A percentile compares a stretch with the other conserved stretches of the same genome.
Evolutionary conservation across 2,888 invertebrate species (phyloP).

Genomic region (Eubasilissa splendida): DNA sequence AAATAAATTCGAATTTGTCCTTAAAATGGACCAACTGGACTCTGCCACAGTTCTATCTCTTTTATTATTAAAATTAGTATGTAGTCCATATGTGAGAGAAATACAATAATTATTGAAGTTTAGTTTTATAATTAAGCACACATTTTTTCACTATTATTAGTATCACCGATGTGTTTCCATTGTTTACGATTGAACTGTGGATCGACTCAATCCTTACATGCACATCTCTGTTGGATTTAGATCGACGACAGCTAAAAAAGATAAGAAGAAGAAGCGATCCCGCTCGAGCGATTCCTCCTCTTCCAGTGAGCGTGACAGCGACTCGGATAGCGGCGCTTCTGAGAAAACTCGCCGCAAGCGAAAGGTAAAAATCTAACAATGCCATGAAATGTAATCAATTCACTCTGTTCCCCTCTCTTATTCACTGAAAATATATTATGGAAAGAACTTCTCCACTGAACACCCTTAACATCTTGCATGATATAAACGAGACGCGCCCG

Average conservation of each 20-base stretch:
- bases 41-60: too few relatives aligned
- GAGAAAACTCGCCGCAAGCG: conserved; percentile 60
- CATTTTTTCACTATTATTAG: neutral
- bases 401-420: conserved; percentile 11
- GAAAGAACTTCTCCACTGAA: conserved; percentile 5
- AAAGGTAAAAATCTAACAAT: conserved; percentile 50
- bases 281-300: conserved; percentile 72
- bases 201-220: conserved; percentile 10
- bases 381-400: conserved; percentile 12
- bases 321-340: conserved; percentile 66
- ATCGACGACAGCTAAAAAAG: conserved; percentile 55
- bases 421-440: conserved; percentile 18
- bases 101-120: too few relatives aligned
- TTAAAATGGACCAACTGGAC: too few relatives aligned
- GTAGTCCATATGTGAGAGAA: too few relatives aligned
- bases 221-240: conserved; percentile 45
- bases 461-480: conserved; percentile 12
- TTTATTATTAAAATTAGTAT: too few relatives aligned
- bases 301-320: conserved; percentile 66
- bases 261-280: conserved; percentile 73
- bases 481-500: conserved; percentile 3
- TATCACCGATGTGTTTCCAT: conserved; percentile 22
- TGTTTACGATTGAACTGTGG: conserved; percentile 4
- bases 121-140: neutral
- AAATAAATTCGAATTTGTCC: too few relatives aligned